phyloP scores from a whole-genome alignment of 2,797 vertebrate species.

The Taenioides sp. region DNA sequence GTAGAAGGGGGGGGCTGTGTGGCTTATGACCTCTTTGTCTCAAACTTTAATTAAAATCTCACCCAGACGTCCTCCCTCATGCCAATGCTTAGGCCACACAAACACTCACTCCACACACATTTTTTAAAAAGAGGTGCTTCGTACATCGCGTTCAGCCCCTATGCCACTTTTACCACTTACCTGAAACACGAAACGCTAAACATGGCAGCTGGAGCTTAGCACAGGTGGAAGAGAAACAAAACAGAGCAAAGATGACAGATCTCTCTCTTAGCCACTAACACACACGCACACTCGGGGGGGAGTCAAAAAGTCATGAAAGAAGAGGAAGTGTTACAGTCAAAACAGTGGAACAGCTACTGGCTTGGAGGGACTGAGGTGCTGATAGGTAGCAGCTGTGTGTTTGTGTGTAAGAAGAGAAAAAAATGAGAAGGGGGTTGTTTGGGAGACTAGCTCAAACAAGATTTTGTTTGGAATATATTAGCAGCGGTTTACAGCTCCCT shows the following conservation, averaged over 20 bases:
- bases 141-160: conserved; percentile 60
- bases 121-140: conserved; percentile 29
- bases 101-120: conserved; percentile 39
- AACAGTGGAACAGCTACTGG: conserved; percentile 75
- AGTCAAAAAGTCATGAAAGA: conserved; percentile 73
- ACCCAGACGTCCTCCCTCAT: conserved; percentile 82
- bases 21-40: conserved; percentile 84
- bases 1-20: conserved; percentile 70
- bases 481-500: conserved; percentile 68
- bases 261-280: conserved; percentile 42
- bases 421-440: conserved; percentile 17
- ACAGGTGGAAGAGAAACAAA: conserved; percentile 78
- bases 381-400: conserved; percentile 76
- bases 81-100: conserved; percentile 72
- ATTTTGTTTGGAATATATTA: conserved; percentile 75
- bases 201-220: conserved; percentile 79
- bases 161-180: conserved; percentile 43
- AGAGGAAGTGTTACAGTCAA: conserved; percentile 77
- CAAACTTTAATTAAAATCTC: conserved; percentile 86
- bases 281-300: conserved; percentile 29
- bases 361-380: conserved; percentile 71
- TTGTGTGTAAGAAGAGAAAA: conserved; percentile 34
- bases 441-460: conserved; percentile 66
- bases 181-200: conserved; percentile 74
- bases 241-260: conserved; percentile 76